Base-by-base conservation (phyloP, 1,140 invertebrate species). In the Diabrotica undecimpunctata region DNA sequence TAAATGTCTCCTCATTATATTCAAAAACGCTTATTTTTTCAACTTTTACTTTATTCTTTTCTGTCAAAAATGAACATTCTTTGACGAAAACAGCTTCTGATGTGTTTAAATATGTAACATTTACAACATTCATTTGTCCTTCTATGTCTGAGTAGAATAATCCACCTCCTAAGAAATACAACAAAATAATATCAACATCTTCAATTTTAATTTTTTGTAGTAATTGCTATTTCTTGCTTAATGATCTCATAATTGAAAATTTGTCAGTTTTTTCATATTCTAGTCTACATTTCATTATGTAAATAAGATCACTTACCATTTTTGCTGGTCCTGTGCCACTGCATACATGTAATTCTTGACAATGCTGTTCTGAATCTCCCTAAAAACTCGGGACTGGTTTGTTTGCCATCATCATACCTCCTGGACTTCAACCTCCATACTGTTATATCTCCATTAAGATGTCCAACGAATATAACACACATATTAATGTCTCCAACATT, bases 361-460 rank as follows among this genome's bases (percentile, higher is more conserved):
- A 72, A 37, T 41, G 60, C 62, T 8, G 69, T 60, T 14, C 39
- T 54, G 61, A 62, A 67, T 61, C 61, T 61, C 5, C 66, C 62
- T 13, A 71, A 53, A 61, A 69, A 73, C 6, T 59, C 41, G 52
- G 10, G 25, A 59, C 62, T 52, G 35, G 38, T 38, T 3, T 56
- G 39, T n/a, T 59, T 56, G 25, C 52, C 46, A 10, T 61, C 63
- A 61, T 61, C 12, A 9, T 54, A 53, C 7, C 50, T 50, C 11
- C 41, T 50, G 54, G 14, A 59, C 37, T 7, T 57, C 46, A 75
- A 65, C 61, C 57, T 72, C 70, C 70, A 73, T 58, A 66, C 57
- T 50, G 70, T 74, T 13, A 75, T 52, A 25, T 56, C 55, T 12
- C 74, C 74, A 66, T 70, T 52, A 37, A 66, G 57, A 69, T 74